Conservation (phyloP, 2,113 vertebrate genomes). For the Psophia crepitans region DNA sequence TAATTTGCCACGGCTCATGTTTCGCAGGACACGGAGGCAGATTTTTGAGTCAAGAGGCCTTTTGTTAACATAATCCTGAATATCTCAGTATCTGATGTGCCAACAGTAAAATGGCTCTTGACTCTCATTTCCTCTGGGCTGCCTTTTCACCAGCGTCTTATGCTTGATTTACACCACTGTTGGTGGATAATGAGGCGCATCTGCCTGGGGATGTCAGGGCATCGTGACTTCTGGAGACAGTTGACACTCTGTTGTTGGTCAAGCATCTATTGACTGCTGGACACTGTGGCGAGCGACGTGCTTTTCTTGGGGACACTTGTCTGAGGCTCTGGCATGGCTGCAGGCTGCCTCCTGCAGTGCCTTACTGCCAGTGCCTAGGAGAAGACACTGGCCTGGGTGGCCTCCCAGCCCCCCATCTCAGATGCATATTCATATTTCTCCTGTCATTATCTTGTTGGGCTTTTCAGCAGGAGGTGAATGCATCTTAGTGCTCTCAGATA, state of each 20-base stretch:
- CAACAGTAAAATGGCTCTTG: not conserved
- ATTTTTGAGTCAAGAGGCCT: slow-evolving; percentile 14
- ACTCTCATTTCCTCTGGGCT: not conserved
- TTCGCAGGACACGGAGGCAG: not conserved
- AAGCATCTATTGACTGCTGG: not conserved
- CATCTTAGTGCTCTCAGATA: not conserved
- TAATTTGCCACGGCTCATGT: not conserved
- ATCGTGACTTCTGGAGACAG: not conserved
- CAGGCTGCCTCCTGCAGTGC: not conserved
- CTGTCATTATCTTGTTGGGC: not conserved
- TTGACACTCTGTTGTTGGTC: not conserved
- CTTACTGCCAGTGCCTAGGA: not conserved
- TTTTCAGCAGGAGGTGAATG: not conserved
- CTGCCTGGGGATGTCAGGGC: not conserved
- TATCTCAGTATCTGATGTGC: not conserved
- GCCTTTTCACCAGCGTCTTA: not conserved
- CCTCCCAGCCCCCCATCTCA: not conserved
- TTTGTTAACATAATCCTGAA: slow-evolving; percentile 1
- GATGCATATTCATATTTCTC: not conserved
- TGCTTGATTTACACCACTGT: not conserved
- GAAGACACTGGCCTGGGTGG: accelerated
- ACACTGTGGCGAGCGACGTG: accelerated
- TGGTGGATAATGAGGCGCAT: not conserved
- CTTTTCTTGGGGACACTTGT: not conserved
- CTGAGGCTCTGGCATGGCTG: not conserved